These are phyloP conservation scores for Pandemis cinnamomeana DNA, from an alignment of 2,888 invertebrate genomes.

Conservation along the genomic window DNA sequence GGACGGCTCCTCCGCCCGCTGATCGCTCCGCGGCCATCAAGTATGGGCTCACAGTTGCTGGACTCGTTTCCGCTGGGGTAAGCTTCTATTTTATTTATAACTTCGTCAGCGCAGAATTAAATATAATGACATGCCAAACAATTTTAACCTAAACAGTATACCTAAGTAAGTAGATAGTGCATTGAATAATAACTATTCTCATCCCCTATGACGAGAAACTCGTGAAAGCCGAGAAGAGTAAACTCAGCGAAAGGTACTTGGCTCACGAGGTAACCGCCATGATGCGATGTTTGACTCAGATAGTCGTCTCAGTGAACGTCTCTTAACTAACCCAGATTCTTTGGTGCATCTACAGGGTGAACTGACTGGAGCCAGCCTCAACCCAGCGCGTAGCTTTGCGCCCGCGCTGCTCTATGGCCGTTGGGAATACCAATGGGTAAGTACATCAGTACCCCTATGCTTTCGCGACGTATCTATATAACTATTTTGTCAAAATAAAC, in stretches of 20 bases:
- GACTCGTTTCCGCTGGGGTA: conserved; percentile 72
- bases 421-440: conserved; percentile 88
- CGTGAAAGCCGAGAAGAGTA: no score
- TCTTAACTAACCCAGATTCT: not conserved
- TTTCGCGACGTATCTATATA: no score
- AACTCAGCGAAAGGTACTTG: no score
- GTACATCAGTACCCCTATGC: conserved; percentile 43
- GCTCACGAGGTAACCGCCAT: no score
- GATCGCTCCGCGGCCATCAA: conserved; percentile 69
- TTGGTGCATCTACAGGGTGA: conserved; percentile 74
- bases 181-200: no score
- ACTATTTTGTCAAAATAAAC: no score
- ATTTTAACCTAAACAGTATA: not conserved
- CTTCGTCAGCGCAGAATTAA: not conserved
- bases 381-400: conserved; percentile 89
- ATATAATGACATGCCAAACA: no score
- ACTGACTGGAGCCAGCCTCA: conserved; percentile 88
- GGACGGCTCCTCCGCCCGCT: conserved; percentile 57
- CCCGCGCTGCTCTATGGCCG: conserved; percentile 87
- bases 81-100: conserved; percentile 42
- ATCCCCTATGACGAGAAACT: no score
- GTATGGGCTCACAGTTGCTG: conserved; percentile 70
- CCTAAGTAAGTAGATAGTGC: no score
- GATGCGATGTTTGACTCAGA: no score
- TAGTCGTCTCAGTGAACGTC: no score